Evolutionary conservation across 2,888 invertebrate genomes (phyloP).

Genomic region (Plagiodera versicolora): DNA sequence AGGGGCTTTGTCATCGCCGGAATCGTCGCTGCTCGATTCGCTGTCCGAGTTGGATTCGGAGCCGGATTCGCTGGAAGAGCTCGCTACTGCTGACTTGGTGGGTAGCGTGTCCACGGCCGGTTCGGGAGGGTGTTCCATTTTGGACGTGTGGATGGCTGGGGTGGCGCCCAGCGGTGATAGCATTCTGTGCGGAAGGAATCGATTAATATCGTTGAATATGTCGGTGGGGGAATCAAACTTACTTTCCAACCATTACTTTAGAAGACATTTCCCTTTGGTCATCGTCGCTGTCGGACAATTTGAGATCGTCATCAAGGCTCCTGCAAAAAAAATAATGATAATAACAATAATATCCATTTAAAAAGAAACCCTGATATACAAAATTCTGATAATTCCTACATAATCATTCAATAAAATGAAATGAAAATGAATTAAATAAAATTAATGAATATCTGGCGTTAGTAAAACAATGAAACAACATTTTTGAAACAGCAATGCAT

Average conservation of each 20-base stretch:
- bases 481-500: too few relatives aligned
- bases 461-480: too few relatives aligned
- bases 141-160: constrained; percentile 53
- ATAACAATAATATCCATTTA: too few relatives aligned
- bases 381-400: too few relatives aligned
- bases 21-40: constrained; percentile 59
- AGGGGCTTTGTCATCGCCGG: constrained; percentile 54
- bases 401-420: too few relatives aligned
- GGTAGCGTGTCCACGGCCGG: too few relatives aligned
- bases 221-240: constrained; percentile 9
- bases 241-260: constrained; percentile 53
- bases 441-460: too few relatives aligned
- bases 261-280: constrained; percentile 55
- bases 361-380: too few relatives aligned
- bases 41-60: constrained; percentile 64
- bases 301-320: constrained; percentile 68
- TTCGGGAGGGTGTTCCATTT: constrained; percentile 42
- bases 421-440: too few relatives aligned
- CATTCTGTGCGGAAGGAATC: constrained; percentile 48
- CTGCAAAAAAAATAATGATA: constrained; percentile 50
- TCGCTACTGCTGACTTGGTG: constrained; percentile 59
- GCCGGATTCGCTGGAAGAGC: constrained; percentile 66
- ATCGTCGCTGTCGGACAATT: constrained; percentile 80
- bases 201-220: neutral
- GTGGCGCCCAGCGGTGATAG: constrained; percentile 59